Evolutionary conservation across 2,113 vertebrate genomes (phyloP).

Genomic region (Cheilinus undulatus): DNA sequence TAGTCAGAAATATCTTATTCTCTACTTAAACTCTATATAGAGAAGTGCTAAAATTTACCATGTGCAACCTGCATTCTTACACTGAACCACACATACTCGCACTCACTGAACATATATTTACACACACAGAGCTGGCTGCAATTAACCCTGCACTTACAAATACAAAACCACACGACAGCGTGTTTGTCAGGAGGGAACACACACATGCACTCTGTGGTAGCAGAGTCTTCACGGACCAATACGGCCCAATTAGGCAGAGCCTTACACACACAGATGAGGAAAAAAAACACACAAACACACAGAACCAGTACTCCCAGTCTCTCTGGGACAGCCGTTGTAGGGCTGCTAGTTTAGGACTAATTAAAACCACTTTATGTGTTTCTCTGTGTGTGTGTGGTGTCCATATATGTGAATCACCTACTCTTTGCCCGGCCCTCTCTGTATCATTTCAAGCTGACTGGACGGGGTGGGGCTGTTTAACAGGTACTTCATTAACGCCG

Average conservation of each 20-base stretch:
- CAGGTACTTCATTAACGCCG: conserved; percentile 88
- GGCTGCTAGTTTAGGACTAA: conserved; percentile 84
- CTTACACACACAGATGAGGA: conserved; percentile 29
- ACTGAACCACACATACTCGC: conserved; percentile 28
- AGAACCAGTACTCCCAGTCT: conserved; percentile 68
- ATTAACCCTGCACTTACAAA: conserved; percentile 79
- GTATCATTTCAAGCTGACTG: conserved; percentile 80
- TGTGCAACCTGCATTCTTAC: conserved; percentile 6
- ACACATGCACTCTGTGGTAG: conserved; percentile 73
- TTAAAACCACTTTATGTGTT: conserved; percentile 78
- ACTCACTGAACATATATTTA: conserved; percentile 45
- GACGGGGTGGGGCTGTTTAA: conserved; percentile 85
- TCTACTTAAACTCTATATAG: no score
- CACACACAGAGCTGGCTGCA: conserved; percentile 68
- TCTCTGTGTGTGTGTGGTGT: conserved; percentile 51
- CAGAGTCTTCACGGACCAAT: conserved; percentile 77
- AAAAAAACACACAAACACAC: conserved; percentile 46
- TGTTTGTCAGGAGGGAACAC: conserved; percentile 73
- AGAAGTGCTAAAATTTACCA: no score
- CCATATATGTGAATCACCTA: conserved; percentile 56
- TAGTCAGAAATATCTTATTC: no score
- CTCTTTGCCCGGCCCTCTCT: conserved; percentile 56
- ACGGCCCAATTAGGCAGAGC: conserved; percentile 84
- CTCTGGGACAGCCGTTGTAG: conserved; percentile 75
- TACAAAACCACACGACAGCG: conserved; percentile 77